Base-by-base conservation (phyloP, 2,113 vertebrate genomes). In the Synchiropus splendidus region DNA sequence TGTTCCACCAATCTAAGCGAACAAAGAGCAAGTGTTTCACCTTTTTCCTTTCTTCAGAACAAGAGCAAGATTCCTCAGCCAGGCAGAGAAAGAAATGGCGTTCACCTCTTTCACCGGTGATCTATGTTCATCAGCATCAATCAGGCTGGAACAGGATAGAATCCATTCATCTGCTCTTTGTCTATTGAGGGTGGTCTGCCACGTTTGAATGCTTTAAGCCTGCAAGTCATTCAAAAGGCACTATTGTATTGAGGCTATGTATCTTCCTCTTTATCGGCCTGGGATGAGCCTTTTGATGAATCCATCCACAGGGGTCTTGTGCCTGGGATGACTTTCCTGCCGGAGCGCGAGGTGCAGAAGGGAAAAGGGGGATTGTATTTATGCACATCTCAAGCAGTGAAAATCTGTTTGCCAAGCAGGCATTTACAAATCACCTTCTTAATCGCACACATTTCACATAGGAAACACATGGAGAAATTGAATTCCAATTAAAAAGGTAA, bases 71-170 rank as follows among this genome's bases (percentile, higher is more conserved):
- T 5, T 27, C 21, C 8, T 8, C 60, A 70, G 76, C 78, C 66
- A 67, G 61, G 72, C 57, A 43, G 42, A 30, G 54, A 56, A 27
- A 78, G 65, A 77, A 77, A 82, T 78, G 66, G 64, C 64, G 50
- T 52, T 54, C 61, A 59, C 48, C 67, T 78, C 53, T 52, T 61
- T 75, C 57, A 61, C 67, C 54, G 71, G 73, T 81, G 79, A 83
- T 83, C 74, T 79, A 83, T 82, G 74, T 80, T 77, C 78, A 72
- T 79, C 78, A 75, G 71, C 67, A 55, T 70, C 74, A 72, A 77
- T 80, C 78, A 82, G 64, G 61, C 58, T 32, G 31, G 62, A 75
- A 82, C 67, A 61, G 70, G 57, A 72, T 59, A 70, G 61, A 58
- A 72, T 72, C 67, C 71, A 82, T 82, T 80, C 60, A 67, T 79